phyloP scores from a whole-genome alignment of 2,113 vertebrate genomes.

The Neopipo cinnamomea region DNA sequence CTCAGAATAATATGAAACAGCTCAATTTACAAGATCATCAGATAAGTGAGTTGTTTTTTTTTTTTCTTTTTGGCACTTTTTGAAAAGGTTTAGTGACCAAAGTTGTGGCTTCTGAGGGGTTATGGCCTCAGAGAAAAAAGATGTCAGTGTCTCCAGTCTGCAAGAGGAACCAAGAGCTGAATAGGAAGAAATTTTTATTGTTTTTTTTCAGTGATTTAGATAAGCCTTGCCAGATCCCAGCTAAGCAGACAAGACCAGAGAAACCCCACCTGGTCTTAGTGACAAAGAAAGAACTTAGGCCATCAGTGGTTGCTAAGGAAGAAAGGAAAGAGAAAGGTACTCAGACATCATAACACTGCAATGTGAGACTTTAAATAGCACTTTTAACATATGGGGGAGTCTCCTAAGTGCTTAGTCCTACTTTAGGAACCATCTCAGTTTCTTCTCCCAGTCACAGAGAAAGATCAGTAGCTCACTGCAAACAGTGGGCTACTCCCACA shows the following conservation, averaged over 20 bases:
- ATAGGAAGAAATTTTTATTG: background rate
- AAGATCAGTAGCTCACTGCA: background rate
- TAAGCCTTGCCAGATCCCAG: background rate
- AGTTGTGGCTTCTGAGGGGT: background rate
- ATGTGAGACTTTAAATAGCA: background rate
- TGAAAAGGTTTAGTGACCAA: background rate
- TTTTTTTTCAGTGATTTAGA: background rate
- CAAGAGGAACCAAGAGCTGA: background rate
- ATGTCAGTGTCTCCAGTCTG: background rate
- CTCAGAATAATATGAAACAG: background rate
- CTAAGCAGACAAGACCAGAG: background rate
- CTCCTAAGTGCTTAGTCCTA: background rate
- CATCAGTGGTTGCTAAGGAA: background rate
- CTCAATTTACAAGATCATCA: background rate
- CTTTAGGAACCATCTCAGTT: background rate
- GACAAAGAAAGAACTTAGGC: background rate
- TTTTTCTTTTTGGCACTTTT: background rate
- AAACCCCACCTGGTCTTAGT: background rate
- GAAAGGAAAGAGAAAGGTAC: background rate
- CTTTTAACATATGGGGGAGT: background rate
- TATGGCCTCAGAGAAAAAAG: background rate
- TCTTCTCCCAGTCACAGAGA: background rate
- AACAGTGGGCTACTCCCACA: background rate
- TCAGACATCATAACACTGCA: background rate
- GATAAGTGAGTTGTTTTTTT: background rate